Evolutionary conservation across 2,888 invertebrate genomes (phyloP).

Genomic region (Heliconius erato): DNA sequence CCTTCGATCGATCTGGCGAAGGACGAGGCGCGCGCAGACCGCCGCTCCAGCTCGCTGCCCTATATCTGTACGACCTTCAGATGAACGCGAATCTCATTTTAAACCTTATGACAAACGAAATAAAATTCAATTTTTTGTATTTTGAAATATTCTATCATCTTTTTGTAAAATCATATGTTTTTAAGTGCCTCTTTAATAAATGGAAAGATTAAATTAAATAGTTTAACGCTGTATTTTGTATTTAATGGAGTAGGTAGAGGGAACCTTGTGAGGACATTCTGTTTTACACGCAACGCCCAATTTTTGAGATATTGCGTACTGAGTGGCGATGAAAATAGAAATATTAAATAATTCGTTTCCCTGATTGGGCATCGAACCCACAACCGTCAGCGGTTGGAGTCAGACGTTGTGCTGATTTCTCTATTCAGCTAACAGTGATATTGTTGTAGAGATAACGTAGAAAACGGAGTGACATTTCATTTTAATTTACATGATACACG

Average conservation of each 20-base stretch:
- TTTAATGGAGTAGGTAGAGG: too few relatives aligned
- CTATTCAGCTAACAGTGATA: too few relatives aligned
- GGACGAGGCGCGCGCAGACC: conserved; percentile 78
- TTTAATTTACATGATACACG: too few relatives aligned
- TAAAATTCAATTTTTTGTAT: conserved; percentile 2
- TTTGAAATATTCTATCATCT: neutral
- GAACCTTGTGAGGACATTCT: neutral
- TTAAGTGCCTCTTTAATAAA: neutral
- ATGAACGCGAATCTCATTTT: neutral
- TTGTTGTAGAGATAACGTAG: too few relatives aligned
- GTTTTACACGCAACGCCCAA: neutral
- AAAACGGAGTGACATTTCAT: too few relatives aligned
- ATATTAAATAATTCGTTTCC: too few relatives aligned
- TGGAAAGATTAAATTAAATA: neutral
- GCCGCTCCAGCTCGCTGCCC: conserved; percentile 48
- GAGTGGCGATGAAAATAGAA: neutral
- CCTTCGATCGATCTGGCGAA: conserved; percentile 80
- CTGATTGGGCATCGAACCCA: too few relatives aligned
- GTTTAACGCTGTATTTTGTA: neutral
- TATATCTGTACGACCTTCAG: conserved; percentile 33
- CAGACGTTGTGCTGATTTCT: too few relatives aligned
- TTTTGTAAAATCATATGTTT: neutral
- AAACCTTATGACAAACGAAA: neutral
- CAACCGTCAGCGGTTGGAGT: too few relatives aligned
- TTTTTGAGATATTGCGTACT: neutral